Base-by-base conservation (phyloP, 2,797 vertebrate species). In the Megaceryle alcyon region DNA sequence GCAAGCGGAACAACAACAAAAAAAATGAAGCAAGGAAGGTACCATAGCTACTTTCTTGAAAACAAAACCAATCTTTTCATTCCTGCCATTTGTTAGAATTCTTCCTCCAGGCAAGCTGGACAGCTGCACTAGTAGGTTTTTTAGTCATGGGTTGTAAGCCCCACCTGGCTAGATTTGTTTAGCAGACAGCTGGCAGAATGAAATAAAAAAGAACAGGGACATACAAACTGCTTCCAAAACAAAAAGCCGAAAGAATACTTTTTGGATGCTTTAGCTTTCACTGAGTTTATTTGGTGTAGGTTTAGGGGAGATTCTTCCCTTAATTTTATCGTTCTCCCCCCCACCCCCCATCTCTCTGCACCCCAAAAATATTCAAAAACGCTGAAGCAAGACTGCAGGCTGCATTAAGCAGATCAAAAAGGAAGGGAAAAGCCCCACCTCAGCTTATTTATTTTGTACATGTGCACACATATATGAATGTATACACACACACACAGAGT, bases 131-230 rank as follows among this genome's bases (percentile, higher is more conserved):
- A 91, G 97, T 97, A 98, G 98, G 98, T 98, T 98, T 98, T 98
- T 98, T 97, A 98, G 98, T 98, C 98, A 98, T 98, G 98, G 98
- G 96, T 98, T 98, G 98, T 98, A 98, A 98, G 98, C 98, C 98
- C 98, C 98, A 98, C 98, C 98, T 98, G 98, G 98, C 98, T 98
- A 98, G 98, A 98, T 98, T 98, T 98, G 98, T 98, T 98, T 98
- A 98, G 98, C 98, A 98, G 98, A 98, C 98, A 98, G 98, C 98
- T 98, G 98, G 98, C 98, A 98, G 97, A 98, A 98, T 98, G 98
- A 98, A 98, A 98, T 98, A 98, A 98, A 98, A 98, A 98, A 98
- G 97, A 98, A 97, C 93, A 97, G 97, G 92, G 96, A 98, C 96
- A 94, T 81, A 97, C 97, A 98, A 98, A 98, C 97, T 97, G 98